phyloP scores from a whole-genome alignment of 2,797 vertebrate species.

The Melanotaenia parkinsoni region DNA sequence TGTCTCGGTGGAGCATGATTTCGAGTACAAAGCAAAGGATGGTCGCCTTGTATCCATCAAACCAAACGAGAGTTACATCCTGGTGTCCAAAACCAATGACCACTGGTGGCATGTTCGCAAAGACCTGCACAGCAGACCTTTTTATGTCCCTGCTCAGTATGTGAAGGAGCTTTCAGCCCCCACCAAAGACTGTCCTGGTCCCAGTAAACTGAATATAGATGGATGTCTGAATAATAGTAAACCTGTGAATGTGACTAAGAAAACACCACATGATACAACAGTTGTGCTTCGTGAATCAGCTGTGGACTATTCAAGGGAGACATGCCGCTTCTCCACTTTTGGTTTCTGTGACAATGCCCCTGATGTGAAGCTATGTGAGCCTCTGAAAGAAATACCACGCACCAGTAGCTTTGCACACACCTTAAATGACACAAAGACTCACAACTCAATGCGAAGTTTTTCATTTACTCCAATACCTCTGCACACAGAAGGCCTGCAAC shows the following conservation, averaged over 20 bases:
- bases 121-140: conserved; percentile 86
- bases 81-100: conserved; percentile 91
- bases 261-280: background rate
- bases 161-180: conserved; percentile 83
- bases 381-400: background rate
- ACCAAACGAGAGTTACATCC: conserved; percentile 89
- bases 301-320: conserved; percentile 27
- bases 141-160: conserved; percentile 93
- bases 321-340: conserved; percentile 65
- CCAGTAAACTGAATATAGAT: conserved; percentile 5
- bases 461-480: conserved; percentile 5
- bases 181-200: background rate
- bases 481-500: background rate
- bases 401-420: background rate
- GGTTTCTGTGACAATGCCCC: conserved; percentile 53
- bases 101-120: conserved; percentile 95
- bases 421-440: background rate
- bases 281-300: background rate
- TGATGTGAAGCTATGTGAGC: conserved; percentile 21
- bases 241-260: background rate
- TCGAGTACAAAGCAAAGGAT: conserved; percentile 88
- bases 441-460: background rate
- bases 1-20: conserved; percentile 88
- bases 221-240: conserved; percentile 1
- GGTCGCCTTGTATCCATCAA: conserved; percentile 90